Evolutionary conservation across 2,797 vertebrate species (phyloP).

Genomic region (Pangasius sanitwongsei): DNA sequence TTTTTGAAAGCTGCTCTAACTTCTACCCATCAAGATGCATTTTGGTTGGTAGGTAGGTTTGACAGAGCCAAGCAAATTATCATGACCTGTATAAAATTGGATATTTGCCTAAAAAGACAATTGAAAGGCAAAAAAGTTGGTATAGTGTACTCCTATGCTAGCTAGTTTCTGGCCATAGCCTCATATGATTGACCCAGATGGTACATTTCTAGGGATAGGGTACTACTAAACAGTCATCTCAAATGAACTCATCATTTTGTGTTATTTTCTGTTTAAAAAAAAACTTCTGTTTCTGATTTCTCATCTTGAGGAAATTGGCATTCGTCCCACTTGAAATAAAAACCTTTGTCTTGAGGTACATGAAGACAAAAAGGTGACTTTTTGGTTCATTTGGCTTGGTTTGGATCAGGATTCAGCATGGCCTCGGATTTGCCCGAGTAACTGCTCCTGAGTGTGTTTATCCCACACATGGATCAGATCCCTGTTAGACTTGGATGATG

Average conservation of each 20-base stretch:
- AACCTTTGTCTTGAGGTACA: not conserved
- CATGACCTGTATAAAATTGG: not conserved
- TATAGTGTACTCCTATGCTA: not conserved
- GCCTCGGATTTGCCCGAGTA: slow-evolving; percentile 11
- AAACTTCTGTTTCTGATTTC: not conserved
- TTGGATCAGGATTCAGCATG: not conserved
- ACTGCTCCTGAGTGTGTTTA: slow-evolving; percentile 58
- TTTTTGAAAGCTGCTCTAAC: too few relatives aligned
- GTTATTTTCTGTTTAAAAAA: not conserved
- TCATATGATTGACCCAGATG: not conserved
- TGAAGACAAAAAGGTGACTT: not conserved
- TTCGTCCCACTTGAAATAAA: not conserved
- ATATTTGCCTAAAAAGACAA: not conserved
- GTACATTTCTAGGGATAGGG: not conserved
- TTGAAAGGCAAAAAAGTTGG: not conserved
- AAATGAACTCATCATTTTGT: not conserved
- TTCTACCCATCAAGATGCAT: not conserved
- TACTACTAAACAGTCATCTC: not conserved
- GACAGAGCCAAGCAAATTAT: not conserved
- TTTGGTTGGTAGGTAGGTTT: not conserved
- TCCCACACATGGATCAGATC: slow-evolving; percentile 60
- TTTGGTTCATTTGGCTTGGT: not conserved
- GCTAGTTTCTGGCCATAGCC: not conserved
- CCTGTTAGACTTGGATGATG: slow-evolving; percentile 70
- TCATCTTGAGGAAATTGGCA: not conserved